phyloP scores from a whole-genome alignment of 1,140 invertebrate genomes.

The Oppia nitens region DNA sequence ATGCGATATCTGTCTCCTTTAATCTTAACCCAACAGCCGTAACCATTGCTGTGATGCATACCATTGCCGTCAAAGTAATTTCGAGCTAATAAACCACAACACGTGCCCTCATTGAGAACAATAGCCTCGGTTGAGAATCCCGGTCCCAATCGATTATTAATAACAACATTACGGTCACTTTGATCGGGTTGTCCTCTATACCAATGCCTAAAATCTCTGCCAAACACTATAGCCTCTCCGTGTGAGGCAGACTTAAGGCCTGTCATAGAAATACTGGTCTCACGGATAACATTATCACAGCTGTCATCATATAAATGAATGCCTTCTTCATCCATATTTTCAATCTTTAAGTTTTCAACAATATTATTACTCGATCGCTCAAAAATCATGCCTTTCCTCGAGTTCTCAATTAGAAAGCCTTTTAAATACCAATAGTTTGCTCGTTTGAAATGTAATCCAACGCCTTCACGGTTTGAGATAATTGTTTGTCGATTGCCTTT shows the following conservation, averaged over 20 bases:
- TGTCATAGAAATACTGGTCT: background rate
- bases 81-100: background rate
- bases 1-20: constrained; percentile 1
- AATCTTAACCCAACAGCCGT: background rate
- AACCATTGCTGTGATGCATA: background rate
- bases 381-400: background rate
- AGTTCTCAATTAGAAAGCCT: constrained; percentile 4
- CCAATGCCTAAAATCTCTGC: constrained; percentile 1
- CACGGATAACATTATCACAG: background rate
- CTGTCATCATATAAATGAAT: background rate
- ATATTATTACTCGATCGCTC: background rate
- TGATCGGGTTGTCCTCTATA: background rate
- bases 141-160: background rate
- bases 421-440: background rate
- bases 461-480: background rate
- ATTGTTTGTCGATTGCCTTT: background rate
- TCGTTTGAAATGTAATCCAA: background rate
- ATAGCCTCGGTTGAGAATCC: background rate
- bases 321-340: background rate
- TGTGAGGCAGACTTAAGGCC: background rate
- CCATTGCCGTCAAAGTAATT: constrained; percentile 4
- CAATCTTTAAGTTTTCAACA: background rate
- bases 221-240: background rate
- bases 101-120: constrained; percentile 3
- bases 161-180: background rate